phyloP scores from a whole-genome alignment of 92 coral and sea anemone species.

The Paramuricea clavata region DNA sequence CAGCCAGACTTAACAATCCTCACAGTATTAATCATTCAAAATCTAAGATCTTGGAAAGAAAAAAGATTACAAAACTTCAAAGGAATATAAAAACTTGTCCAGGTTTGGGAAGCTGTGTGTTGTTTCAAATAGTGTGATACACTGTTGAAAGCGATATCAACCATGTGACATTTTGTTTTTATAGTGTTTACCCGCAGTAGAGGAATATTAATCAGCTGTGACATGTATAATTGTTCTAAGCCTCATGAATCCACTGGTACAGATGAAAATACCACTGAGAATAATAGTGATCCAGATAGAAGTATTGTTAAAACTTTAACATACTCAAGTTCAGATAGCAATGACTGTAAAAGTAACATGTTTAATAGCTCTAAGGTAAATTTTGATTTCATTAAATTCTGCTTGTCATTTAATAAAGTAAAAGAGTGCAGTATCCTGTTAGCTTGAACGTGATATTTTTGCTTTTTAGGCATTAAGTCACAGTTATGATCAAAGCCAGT shows the following conservation, averaged over 20 bases:
- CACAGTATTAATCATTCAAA: not conserved
- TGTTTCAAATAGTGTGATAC: no score
- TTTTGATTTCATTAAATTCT: not conserved
- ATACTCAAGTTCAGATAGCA: constrained; percentile 24
- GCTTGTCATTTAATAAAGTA: not conserved
- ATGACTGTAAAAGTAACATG: not conserved
- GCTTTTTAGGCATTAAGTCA: not conserved
- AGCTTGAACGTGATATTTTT: not conserved
- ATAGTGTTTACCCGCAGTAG: not conserved
- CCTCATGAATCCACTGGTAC: not conserved
- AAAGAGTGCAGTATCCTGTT: not conserved
- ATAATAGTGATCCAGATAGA: not conserved
- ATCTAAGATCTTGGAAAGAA: not conserved
- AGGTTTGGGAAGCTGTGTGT: constrained; percentile 1
- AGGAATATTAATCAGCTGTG: not conserved
- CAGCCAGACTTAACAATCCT: not conserved
- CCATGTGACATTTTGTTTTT: no score
- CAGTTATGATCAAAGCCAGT: not conserved
- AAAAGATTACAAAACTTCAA: not conserved
- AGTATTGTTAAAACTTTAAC: not conserved
- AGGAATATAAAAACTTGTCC: not conserved
- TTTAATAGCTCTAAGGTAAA: not conserved
- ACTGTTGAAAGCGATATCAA: no score
- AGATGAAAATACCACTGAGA: not conserved
- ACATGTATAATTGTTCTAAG: not conserved